Evolutionary conservation across 1,140 invertebrate species (phyloP).

Genomic region (Bombus terrestris): DNA sequence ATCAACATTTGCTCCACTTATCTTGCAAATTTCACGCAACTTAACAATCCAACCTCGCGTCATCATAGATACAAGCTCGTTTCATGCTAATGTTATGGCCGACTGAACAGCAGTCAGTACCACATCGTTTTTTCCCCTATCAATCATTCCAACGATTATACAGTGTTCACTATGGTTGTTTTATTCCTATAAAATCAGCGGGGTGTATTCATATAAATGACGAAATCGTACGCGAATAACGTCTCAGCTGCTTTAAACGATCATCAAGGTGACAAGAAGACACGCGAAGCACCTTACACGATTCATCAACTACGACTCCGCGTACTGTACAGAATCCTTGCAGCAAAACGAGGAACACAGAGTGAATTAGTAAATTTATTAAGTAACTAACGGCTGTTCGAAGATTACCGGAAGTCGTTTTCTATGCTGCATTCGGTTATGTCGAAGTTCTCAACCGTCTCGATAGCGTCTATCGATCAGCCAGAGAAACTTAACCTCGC

Average conservation of each 20-base stretch:
- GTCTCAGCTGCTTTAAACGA: constrained; percentile 9
- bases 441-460: constrained; percentile 24
- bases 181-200: not conserved
- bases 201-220: constrained; percentile 12
- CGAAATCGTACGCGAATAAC: not conserved
- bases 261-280: constrained; percentile 13
- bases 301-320: too few species aligned
- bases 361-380: constrained; percentile 53
- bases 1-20: too few species aligned
- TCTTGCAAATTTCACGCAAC: not conserved
- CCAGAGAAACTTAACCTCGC: constrained; percentile 49
- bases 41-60: not conserved
- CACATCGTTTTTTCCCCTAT: not conserved
- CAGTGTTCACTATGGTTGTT: not conserved
- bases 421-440: not conserved
- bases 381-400: constrained; percentile 26
- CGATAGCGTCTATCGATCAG: constrained; percentile 51
- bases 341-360: constrained; percentile 15
- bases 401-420: constrained; percentile 52
- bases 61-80: not conserved
- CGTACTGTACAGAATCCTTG: not conserved
- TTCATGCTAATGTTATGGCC: not conserved
- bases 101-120: not conserved
- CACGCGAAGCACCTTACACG: not conserved
- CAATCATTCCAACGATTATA: not conserved